Conservation (phyloP, 1,140 invertebrate species). For the Drosophila carrolli region DNA sequence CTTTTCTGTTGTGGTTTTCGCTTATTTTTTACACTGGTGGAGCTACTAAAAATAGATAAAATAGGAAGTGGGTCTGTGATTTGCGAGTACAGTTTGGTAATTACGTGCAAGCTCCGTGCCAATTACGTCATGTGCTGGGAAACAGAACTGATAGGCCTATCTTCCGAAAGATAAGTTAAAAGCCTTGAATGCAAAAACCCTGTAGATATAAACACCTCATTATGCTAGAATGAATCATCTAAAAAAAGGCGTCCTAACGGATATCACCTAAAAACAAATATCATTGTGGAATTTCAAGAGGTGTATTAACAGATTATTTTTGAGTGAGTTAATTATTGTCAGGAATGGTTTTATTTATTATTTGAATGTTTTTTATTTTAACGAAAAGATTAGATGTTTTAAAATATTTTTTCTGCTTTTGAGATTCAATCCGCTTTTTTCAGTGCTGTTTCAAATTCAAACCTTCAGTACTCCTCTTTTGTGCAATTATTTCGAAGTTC, state of each 20-base stretch:
- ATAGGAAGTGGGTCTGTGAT: slow-evolving; percentile 41
- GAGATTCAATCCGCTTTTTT: not conserved
- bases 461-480: not conserved
- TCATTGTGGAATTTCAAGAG: not conserved
- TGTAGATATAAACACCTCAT: slow-evolving; percentile 2
- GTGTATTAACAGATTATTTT: no score
- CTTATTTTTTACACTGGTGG: slow-evolving; percentile 11
- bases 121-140: slow-evolving; percentile 37
- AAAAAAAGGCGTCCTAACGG: no score
- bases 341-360: no score
- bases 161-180: slow-evolving; percentile 26
- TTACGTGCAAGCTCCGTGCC: slow-evolving; percentile 46
- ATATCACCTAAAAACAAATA: not conserved
- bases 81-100: slow-evolving; percentile 39
- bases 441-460: not conserved
- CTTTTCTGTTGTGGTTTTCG: slow-evolving; percentile 32
- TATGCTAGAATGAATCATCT: slow-evolving; percentile 16
- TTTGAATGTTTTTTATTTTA: no score
- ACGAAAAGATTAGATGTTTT: no score
- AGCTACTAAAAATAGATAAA: slow-evolving; percentile 61
- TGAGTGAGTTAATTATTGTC: no score
- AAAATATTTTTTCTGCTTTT: not conserved
- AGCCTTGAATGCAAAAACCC: slow-evolving; percentile 26
- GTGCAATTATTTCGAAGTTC: slow-evolving; percentile 32
- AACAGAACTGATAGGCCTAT: slow-evolving; percentile 32